These are phyloP conservation scores for Brachypalpus laphriformis DNA, from an alignment of 2,888 invertebrate genomes.

Conservation along the genomic window DNA sequence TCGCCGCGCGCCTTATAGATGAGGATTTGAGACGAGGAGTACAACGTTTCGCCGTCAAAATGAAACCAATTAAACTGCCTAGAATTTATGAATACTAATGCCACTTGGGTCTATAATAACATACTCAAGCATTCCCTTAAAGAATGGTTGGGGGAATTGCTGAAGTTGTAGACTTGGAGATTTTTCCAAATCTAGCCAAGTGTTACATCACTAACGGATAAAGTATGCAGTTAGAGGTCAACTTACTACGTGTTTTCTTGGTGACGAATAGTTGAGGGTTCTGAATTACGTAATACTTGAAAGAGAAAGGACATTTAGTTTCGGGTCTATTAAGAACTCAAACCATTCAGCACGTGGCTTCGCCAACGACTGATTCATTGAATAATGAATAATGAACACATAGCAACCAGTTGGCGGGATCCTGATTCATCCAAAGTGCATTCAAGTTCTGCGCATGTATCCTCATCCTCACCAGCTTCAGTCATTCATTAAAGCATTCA, in stretches of 20 bases:
- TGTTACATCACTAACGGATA: constrained; percentile 35
- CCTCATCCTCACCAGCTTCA: neutral
- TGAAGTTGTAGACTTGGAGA: neutral
- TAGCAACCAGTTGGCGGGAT: constrained; percentile 66
- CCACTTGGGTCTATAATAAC: constrained; percentile 28
- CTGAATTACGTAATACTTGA: constrained; percentile 42
- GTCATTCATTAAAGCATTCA: constrained; percentile 40
- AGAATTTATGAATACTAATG: constrained; percentile 67
- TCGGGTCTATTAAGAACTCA: neutral
- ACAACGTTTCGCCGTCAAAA: no score
- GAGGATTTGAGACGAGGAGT: no score
- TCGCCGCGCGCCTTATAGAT: neutral
- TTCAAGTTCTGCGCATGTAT: constrained; percentile 21
- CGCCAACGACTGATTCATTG: constrained; percentile 10
- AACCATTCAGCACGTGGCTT: constrained; percentile 57
- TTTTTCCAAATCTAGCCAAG: neutral
- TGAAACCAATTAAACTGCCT: constrained; percentile 63
- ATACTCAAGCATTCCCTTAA: neutral
- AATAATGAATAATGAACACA: constrained; percentile 16
- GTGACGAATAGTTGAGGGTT: constrained; percentile 2
- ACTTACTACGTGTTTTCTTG: neutral
- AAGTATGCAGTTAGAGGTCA: constrained; percentile 1
- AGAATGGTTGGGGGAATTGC: neutral
- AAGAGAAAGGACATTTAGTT: neutral
- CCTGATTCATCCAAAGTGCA: constrained; percentile 48